Evolutionary conservation across 2,113 vertebrate species (phyloP).

Genomic region (Albula glossodonta): DNA sequence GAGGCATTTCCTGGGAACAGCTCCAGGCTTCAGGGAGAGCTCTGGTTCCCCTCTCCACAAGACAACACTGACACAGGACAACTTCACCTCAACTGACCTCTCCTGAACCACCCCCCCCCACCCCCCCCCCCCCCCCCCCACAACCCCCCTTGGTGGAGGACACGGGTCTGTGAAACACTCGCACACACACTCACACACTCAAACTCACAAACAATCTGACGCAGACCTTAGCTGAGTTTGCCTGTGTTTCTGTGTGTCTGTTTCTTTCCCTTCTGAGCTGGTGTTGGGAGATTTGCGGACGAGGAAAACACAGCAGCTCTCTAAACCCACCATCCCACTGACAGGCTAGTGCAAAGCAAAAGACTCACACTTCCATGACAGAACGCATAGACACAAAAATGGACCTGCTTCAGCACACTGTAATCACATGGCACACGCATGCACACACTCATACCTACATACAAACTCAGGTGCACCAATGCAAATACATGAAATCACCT

Average conservation of each 20-base stretch:
- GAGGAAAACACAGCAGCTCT: background rate
- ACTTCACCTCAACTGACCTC: constrained; percentile 17
- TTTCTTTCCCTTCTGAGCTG: background rate
- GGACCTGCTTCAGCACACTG: background rate
- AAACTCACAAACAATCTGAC: constrained; percentile 55
- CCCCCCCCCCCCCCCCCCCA: background rate
- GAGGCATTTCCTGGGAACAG: constrained; percentile 9
- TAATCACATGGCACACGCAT: background rate
- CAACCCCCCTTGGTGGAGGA: background rate
- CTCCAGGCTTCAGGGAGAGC: background rate
- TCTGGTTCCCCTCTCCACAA: background rate
- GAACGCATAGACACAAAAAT: background rate
- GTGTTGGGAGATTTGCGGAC: background rate
- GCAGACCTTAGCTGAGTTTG: constrained; percentile 62
- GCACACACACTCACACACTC: constrained; percentile 52
- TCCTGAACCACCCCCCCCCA: background rate
- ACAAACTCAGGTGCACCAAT: too few species aligned
- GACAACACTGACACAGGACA: constrained; percentile 1
- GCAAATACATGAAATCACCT: too few species aligned
- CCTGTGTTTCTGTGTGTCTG: background rate
- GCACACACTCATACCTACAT: constrained; percentile 8
- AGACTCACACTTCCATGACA: background rate
- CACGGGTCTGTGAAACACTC: background rate
- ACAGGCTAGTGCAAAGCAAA: constrained; percentile 47
- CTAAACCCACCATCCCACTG: constrained; percentile 53